A percentile compares a stretch with the other conserved stretches of the same genome.
phyloP scores from a whole-genome alignment of 2,113 vertebrate species.

The Callipepla californica region DNA sequence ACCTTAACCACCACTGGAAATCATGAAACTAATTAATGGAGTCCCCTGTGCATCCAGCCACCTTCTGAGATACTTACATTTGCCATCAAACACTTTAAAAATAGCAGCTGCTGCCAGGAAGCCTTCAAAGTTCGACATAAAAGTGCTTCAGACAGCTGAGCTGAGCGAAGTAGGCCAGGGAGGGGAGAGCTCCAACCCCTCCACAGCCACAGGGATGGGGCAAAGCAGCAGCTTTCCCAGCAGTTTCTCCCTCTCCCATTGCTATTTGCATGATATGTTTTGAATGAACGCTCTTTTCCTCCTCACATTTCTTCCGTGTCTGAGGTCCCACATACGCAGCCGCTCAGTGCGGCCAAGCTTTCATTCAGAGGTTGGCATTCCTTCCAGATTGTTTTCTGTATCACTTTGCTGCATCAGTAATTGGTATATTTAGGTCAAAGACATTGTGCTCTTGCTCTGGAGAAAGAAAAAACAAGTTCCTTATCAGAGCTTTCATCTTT shows the following conservation, averaged over 20 bases:
- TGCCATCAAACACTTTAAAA: constrained; percentile 13
- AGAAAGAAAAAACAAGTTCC: constrained; percentile 28
- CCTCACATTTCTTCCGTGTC: constrained; percentile 5
- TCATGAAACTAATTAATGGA: constrained; percentile 1
- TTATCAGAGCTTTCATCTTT: constrained; percentile 55
- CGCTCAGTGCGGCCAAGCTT: constrained; percentile 27
- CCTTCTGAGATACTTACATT: constrained; percentile 1
- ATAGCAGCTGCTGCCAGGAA: constrained; percentile 9
- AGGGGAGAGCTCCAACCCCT: not conserved
- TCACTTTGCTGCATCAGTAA: constrained; percentile 42
- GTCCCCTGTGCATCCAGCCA: not conserved
- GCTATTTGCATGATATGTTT: not conserved
- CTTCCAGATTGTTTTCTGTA: constrained; percentile 36
- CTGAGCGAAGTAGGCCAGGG: not conserved
- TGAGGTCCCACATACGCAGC: constrained; percentile 1
- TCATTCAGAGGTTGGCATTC: constrained; percentile 38
- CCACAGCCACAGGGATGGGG: not conserved
- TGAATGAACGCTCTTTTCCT: constrained; percentile 11
- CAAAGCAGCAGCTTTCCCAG: not conserved
- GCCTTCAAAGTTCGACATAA: not conserved
- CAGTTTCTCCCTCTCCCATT: not conserved
- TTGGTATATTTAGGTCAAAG: constrained; percentile 67
- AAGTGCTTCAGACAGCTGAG: constrained; percentile 18
- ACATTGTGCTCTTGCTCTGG: not conserved
- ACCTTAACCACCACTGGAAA: not conserved